A percentile compares a stretch with the other conserved stretches of the same genome.
These are phyloP conservation scores for Acrossocheilus fasciatus DNA, from an alignment of 2,797 vertebrate species.

Conservation along the genomic window DNA sequence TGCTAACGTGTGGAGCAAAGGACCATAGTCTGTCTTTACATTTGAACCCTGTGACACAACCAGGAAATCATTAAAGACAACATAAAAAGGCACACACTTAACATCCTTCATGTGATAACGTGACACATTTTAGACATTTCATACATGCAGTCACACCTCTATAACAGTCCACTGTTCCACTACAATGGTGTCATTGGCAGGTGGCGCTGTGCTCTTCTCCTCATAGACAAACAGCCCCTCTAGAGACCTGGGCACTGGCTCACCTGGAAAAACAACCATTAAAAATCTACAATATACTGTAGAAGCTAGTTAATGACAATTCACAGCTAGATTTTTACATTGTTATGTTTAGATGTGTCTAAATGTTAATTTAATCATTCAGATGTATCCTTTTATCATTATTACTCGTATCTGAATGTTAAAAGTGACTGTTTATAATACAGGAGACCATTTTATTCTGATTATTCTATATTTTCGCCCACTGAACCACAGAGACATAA, in stretches of 20 bases:
- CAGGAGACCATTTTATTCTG: not conserved
- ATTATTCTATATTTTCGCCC: not conserved
- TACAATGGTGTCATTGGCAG: slow-evolving; percentile 94
- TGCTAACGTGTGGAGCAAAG: slow-evolving; percentile 93
- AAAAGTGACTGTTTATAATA: not conserved
- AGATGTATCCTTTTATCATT: not conserved
- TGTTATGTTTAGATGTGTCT: too few relatives aligned
- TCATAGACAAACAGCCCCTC: slow-evolving; percentile 96
- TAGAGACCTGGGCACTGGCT: slow-evolving; percentile 89
- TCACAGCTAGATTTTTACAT: not conserved
- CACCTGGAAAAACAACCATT: slow-evolving; percentile 76
- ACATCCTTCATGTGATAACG: not conserved
- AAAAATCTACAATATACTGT: not conserved
- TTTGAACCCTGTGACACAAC: slow-evolving; percentile 80
- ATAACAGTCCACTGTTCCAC: slow-evolving; percentile 98
- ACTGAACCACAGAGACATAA: slow-evolving; percentile 1
- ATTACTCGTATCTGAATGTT: not conserved
- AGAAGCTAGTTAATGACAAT: not conserved
- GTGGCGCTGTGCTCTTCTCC: slow-evolving; percentile 81
- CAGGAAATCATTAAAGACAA: not conserved
- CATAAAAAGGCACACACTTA: not conserved
- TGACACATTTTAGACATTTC: not conserved
- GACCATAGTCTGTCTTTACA: slow-evolving; percentile 95
- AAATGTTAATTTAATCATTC: not conserved
- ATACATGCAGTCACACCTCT: slow-evolving; percentile 80